Evolutionary conservation across 2,113 vertebrate species (phyloP), one percentile per base, ranked within the genome.

Genomic region (Malurus alboscapulatus): DNA sequence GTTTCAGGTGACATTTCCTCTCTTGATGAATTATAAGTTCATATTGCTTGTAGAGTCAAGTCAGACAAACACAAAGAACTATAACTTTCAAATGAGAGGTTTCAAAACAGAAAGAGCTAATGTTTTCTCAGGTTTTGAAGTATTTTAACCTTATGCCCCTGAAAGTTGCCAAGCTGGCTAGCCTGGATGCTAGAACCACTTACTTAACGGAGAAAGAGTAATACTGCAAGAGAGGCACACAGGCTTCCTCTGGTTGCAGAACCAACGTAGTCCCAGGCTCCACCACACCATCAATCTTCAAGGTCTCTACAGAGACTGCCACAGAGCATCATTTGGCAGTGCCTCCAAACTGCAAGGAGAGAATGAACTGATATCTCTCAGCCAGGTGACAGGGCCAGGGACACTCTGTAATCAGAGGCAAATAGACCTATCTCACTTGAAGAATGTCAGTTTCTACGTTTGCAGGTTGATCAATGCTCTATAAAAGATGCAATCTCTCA

Each of bases 1-100:
- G 29, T 27, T 81, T 94, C 69, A 75, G 53, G 66, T 59, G 75
- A 80, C 50, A 42, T 95, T 95, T 93, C 57, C 32, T 80, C 67
- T 42, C 34, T 48, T 66, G 54, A 92, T 86, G 74, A 89, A 91
- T 94, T 92, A 7, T 19, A 54, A 88, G 53, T 79, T 87, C 36
- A 51, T 72, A 48, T 42, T 12, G 4, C 77, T 71, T 86, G 59
- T 50, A 84, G 54, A 88, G 27, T 34, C 38, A 77, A 87, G 63
- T 26, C 77, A 95, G 69, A 78, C 25, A 89, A 92, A 73, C 16
- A 20, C 26, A 62, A 84, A 84, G 47, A 81, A 26, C 25, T 69
- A 47, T 48, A 80, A 32, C 61, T 93, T 95, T 79, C 45, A 91
- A 84, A 71, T 81, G 47, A 91, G 69, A 72, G 22, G 29, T 78